A percentile compares a stretch with the other conserved stretches of the same genome.
Conservation (phyloP, 2,797 vertebrate genomes). For the Smutsia temminckii region DNA sequence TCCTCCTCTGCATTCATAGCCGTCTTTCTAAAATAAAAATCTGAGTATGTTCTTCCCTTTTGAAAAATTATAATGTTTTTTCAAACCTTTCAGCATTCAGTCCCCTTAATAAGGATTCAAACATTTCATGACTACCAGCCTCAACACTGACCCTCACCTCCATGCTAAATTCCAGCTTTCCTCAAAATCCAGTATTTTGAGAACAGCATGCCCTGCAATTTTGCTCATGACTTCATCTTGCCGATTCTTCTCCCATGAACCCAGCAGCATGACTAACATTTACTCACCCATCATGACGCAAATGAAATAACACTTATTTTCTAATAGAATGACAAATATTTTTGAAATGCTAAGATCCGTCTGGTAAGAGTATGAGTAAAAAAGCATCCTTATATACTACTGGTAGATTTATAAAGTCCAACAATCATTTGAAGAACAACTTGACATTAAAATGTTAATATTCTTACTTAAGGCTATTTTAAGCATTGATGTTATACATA, state of each 20-base stretch:
- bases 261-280: not conserved
- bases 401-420: not conserved
- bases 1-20: not conserved
- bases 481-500: not conserved
- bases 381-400: not conserved
- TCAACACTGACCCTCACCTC: not conserved
- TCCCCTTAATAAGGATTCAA: not conserved
- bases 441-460: not conserved
- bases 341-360: not conserved
- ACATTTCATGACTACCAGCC: not conserved
- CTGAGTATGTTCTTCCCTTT: not conserved
- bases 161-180: not conserved
- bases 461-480: not conserved
- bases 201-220: not conserved
- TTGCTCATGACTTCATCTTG: not conserved
- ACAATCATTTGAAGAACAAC: not conserved
- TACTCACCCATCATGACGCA: not conserved
- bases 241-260: rapidly evolving
- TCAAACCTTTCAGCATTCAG: not conserved
- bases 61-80: not conserved
- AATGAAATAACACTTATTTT: not conserved
- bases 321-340: not conserved
- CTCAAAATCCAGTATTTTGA: not conserved
- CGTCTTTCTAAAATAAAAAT: not conserved
- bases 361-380: not conserved